phyloP scores from a whole-genome alignment of 1,140 invertebrate species.

The Listronotus oregonensis region DNA sequence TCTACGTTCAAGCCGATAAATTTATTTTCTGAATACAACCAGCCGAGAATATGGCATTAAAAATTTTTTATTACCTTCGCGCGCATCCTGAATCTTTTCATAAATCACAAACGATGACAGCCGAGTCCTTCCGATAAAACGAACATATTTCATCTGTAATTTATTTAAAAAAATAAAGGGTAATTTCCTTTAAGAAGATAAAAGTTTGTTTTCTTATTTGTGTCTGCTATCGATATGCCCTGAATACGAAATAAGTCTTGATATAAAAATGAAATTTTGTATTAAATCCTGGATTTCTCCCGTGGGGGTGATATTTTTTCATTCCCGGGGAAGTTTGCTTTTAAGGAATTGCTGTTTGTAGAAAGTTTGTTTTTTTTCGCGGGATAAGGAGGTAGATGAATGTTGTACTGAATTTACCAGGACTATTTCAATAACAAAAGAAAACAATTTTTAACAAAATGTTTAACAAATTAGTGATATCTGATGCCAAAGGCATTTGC shows the following conservation, averaged over 20 bases:
- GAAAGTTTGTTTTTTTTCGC: not conserved
- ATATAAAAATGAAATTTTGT: slow-evolving; percentile 23
- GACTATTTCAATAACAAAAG: not conserved
- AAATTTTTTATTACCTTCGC: slow-evolving; percentile 39
- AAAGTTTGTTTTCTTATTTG: slow-evolving; percentile 36
- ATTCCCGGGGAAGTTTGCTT: not conserved
- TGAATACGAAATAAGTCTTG: slow-evolving; percentile 17
- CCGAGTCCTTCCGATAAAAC: slow-evolving; percentile 40
- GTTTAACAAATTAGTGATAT: too few relatives aligned
- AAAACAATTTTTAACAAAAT: too few relatives aligned
- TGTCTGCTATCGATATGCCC: slow-evolving; percentile 12
- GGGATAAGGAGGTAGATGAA: not conserved
- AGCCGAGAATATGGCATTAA: slow-evolving; percentile 42
- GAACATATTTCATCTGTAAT: slow-evolving; percentile 34
- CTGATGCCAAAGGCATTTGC: too few relatives aligned
- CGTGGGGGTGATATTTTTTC: slow-evolving; percentile 9
- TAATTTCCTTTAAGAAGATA: slow-evolving; percentile 29
- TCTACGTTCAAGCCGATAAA: slow-evolving; percentile 37
- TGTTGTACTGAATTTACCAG: not conserved
- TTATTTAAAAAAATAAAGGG: slow-evolving; percentile 33
- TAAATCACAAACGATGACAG: slow-evolving; percentile 41
- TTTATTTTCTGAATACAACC: slow-evolving; percentile 44
- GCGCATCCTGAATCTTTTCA: slow-evolving; percentile 27
- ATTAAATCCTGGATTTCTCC: slow-evolving; percentile 13
- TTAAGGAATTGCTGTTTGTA: slow-evolving; percentile 6